These are phyloP conservation scores for Hypomecis atomaria DNA, from an alignment of 2,888 invertebrate genomes.

Conservation along the genomic window DNA sequence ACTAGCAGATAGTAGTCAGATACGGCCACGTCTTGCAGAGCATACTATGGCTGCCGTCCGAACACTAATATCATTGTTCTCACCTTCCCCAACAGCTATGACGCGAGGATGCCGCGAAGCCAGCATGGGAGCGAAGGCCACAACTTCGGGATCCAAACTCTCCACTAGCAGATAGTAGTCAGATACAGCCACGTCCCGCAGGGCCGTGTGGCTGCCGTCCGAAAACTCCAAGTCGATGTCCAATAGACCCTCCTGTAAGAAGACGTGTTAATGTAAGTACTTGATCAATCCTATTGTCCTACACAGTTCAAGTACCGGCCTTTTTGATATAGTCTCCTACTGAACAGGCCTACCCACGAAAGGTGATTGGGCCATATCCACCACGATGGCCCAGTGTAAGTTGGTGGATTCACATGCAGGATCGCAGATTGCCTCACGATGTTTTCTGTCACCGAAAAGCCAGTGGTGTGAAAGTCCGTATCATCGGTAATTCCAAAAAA, in stretches of 20 bases:
- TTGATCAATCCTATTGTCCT: not conserved
- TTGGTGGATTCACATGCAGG: too few relatives aligned
- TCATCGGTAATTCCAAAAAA: too few relatives aligned
- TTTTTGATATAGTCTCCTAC: too few relatives aligned
- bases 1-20: constrained; percentile 95
- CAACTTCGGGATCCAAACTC: constrained; percentile 95
- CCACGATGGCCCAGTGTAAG: too few relatives aligned
- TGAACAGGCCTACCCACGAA: too few relatives aligned
- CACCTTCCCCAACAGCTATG: constrained; percentile 97
- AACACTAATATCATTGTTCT: too few relatives aligned
- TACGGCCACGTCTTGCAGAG: constrained; percentile 92
- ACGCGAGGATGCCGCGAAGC: constrained; percentile 96
- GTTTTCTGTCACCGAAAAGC: too few relatives aligned
- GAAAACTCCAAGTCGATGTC: constrained; percentile 97
- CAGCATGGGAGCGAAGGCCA: constrained; percentile 96
- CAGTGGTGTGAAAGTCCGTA: too few relatives aligned
- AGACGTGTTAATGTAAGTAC: not conserved
- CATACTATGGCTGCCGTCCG: constrained; percentile 94
- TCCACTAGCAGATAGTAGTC: constrained; percentile 96
- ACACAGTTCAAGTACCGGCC: too few relatives aligned
- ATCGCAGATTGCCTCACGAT: too few relatives aligned
- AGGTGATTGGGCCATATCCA: too few relatives aligned
- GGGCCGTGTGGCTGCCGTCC: constrained; percentile 93
- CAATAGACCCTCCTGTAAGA: constrained; percentile 92
- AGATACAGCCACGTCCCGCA: constrained; percentile 92